phyloP scores from a whole-genome alignment of 2,797 vertebrate species.

The Serranus cabrilla region DNA sequence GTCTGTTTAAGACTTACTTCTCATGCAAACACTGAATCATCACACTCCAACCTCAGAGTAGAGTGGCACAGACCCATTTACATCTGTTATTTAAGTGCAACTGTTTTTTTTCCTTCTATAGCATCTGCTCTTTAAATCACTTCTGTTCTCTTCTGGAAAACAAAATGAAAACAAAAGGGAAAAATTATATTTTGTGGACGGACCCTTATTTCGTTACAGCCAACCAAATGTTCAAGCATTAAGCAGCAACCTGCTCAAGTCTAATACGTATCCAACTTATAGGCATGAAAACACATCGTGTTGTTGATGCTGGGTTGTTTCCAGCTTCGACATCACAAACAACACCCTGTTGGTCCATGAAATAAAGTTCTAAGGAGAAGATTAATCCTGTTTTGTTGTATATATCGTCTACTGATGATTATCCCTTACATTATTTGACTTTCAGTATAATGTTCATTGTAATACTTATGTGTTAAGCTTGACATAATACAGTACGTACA shows the following conservation, averaged over 20 bases:
- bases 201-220: too few relatives aligned
- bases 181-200: not conserved
- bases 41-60: not conserved
- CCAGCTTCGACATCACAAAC: too few relatives aligned
- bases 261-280: too few relatives aligned
- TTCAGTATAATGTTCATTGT: too few relatives aligned
- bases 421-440: too few relatives aligned
- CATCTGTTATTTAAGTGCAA: not conserved
- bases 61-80: conserved; percentile 1
- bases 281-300: too few relatives aligned
- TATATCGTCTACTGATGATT: too few relatives aligned
- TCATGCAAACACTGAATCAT: not conserved
- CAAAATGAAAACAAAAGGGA: not conserved
- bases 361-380: too few relatives aligned
- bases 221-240: not conserved
- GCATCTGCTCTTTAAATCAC: not conserved
- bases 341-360: too few relatives aligned
- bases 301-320: too few relatives aligned
- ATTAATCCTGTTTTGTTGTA: too few relatives aligned
- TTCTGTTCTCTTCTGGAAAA: not conserved
- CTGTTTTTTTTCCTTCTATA: not conserved
- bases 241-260: not conserved
- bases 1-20: not conserved
- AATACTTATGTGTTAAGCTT: too few relatives aligned
- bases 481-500: not conserved